Evolutionary conservation across 2,888 invertebrate genomes (phyloP).

Genomic region (Drosophila atroscutellata): DNA sequence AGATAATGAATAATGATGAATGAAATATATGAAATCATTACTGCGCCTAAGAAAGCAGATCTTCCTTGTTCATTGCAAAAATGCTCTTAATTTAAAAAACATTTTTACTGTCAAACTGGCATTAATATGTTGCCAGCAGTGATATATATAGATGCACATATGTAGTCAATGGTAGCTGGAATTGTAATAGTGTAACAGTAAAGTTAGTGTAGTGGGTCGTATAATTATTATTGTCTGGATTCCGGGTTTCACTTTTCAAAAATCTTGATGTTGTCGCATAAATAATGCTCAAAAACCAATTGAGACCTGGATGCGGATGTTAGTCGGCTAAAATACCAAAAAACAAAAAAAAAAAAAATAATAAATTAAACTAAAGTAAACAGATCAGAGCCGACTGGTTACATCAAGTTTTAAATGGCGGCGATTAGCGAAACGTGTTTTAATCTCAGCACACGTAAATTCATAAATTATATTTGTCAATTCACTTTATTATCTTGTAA

Average conservation of each 20-base stretch:
- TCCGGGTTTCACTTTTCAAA: constrained; percentile 52
- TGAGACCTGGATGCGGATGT: constrained; percentile 37
- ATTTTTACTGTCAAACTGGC: not conserved
- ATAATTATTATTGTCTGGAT: constrained; percentile 18
- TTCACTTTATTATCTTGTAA: no score
- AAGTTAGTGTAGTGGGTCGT: constrained; percentile 39
- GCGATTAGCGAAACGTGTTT: constrained; percentile 55
- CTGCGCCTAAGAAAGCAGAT: not conserved
- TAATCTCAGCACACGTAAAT: constrained; percentile 1
- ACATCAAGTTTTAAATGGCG: constrained; percentile 39
- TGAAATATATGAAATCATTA: not conserved
- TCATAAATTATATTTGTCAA: not conserved
- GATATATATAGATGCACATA: constrained; percentile 1
- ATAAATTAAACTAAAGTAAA: constrained; percentile 19
- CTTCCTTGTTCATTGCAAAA: not conserved
- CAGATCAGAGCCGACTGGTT: constrained; percentile 36
- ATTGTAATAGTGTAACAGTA: not conserved
- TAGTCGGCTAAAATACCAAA: constrained; percentile 2
- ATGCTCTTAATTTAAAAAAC: not conserved
- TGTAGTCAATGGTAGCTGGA: not conserved
- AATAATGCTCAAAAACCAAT: constrained; percentile 19
- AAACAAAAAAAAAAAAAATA: not conserved
- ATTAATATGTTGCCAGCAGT: not conserved
- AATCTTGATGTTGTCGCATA: constrained; percentile 21
- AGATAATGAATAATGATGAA: not conserved